Percentiles rank a stretch among this genome's conserved stretches.
Evolutionary conservation across 2,888 invertebrate species (phyloP).

Genomic region (Pomacea canaliculata): DNA sequence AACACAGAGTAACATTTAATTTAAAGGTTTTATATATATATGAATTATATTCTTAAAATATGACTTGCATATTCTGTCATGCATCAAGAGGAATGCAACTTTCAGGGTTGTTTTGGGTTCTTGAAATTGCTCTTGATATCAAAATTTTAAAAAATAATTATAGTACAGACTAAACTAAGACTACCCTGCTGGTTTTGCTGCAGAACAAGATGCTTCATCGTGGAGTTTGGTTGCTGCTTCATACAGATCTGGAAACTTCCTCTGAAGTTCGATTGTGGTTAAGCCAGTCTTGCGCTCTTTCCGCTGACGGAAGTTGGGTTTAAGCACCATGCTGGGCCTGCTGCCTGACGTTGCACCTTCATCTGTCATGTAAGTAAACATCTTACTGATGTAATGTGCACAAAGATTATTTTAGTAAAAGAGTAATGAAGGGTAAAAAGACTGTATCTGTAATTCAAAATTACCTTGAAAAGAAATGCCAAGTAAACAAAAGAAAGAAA

Average conservation of each 20-base stretch:
- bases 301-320: slow-evolving; percentile 63
- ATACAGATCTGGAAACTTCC: slow-evolving; percentile 63
- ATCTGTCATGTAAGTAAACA: slow-evolving; percentile 8
- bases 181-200: slow-evolving; percentile 17
- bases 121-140: too few species aligned
- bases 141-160: too few species aligned
- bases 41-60: too few species aligned
- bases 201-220: slow-evolving; percentile 30
- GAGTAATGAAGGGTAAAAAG: not conserved
- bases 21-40: too few species aligned
- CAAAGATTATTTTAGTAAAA: not conserved
- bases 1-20: too few species aligned
- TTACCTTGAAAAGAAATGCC: not conserved
- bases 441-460: not conserved
- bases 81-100: too few species aligned
- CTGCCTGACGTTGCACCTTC: slow-evolving; percentile 26
- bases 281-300: slow-evolving; percentile 67
- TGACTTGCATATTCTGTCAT: too few species aligned
- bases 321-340: slow-evolving; percentile 43
- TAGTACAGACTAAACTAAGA: too few species aligned
- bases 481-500: not conserved
- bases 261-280: slow-evolving; percentile 68
- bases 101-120: too few species aligned
- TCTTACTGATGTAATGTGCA: not conserved
- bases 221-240: slow-evolving; percentile 41